phyloP scores from a whole-genome alignment of 2,888 invertebrate genomes.

The Parochlus steinenii region DNA sequence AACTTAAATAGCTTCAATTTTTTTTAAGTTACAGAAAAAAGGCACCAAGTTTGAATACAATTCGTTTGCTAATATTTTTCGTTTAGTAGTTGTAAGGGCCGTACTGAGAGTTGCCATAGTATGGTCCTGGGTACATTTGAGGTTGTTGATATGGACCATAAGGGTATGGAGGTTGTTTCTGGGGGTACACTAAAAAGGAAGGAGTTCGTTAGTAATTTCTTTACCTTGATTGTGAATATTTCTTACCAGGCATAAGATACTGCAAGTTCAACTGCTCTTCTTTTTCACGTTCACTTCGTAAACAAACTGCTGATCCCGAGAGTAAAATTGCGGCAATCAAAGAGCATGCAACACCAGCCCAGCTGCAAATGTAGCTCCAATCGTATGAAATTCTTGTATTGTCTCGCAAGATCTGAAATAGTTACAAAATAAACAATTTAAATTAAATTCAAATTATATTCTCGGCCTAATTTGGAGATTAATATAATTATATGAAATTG shows the following conservation, averaged over 20 bases:
- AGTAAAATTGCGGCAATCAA: constrained; percentile 83
- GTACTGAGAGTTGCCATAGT: constrained; percentile 84
- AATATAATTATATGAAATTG: not conserved
- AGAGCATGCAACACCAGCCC: constrained; percentile 89
- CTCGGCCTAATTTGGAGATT: not conserved
- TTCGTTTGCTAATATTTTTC: too few relatives aligned
- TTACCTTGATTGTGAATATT: constrained; percentile 12
- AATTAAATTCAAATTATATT: constrained; percentile 1
- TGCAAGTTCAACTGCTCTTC: constrained; percentile 95
- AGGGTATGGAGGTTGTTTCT: constrained; percentile 83
- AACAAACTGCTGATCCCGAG: constrained; percentile 86
- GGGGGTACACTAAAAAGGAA: constrained; percentile 65
- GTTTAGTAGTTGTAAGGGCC: constrained; percentile 88
- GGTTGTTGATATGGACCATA: constrained; percentile 76
- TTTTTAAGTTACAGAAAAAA: too few relatives aligned
- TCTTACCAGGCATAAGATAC: constrained; percentile 87
- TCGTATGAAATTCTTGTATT: constrained; percentile 77
- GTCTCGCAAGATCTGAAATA: constrained; percentile 62
- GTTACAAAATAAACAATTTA: constrained; percentile 7
- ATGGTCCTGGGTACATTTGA: constrained; percentile 70
- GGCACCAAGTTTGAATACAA: too few relatives aligned
- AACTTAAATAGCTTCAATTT: too few relatives aligned
- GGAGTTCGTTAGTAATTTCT: too few relatives aligned
- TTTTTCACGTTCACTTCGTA: constrained; percentile 82
- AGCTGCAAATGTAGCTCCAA: constrained; percentile 94